Evolutionary conservation across 2,888 invertebrate genomes (phyloP).

Genomic region (Polyploca ridens): DNA sequence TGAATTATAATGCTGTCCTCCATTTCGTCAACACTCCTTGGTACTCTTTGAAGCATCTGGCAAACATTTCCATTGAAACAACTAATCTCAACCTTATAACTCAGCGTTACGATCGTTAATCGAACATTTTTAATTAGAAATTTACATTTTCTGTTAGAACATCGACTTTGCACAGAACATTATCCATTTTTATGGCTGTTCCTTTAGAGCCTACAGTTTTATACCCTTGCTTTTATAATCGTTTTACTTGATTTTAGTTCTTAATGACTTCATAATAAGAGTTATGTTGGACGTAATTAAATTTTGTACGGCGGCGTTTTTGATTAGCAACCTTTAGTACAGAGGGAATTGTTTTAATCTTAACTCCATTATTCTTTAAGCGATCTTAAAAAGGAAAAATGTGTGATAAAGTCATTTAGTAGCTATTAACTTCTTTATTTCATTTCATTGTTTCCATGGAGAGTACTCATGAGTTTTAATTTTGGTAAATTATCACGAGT

Average conservation of each 20-base stretch:
- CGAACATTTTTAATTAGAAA: conserved; percentile 49
- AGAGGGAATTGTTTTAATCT: conserved; percentile 54
- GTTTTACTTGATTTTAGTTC: conserved; percentile 30
- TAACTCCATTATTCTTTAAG: conserved; percentile 35
- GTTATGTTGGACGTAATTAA: conserved; percentile 16
- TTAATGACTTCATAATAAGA: conserved; percentile 30
- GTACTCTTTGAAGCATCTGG: neutral
- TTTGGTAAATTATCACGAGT: neutral
- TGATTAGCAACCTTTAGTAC: conserved; percentile 54
- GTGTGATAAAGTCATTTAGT: conserved; percentile 1
- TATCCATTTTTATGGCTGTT: conserved; percentile 67
- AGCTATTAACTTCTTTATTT: neutral
- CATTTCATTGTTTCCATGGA: neutral
- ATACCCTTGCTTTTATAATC: conserved; percentile 25
- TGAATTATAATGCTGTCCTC: too few species aligned
- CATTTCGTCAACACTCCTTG: too few species aligned
- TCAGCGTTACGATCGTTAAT: conserved; percentile 30
- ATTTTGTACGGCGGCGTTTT: conserved; percentile 43
- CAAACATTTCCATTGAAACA: neutral
- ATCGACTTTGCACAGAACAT: conserved; percentile 50
- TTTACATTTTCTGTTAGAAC: conserved; percentile 41
- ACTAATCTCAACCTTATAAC: conserved; percentile 28
- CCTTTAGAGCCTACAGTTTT: conserved; percentile 56
- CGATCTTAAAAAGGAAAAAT: conserved; percentile 11
- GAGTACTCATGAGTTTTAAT: neutral